Percentiles rank a stretch among this genome's conserved stretches.
Evolutionary conservation across 2,888 invertebrate genomes (phyloP).

Genomic region (Lasioglossum malachurum): DNA sequence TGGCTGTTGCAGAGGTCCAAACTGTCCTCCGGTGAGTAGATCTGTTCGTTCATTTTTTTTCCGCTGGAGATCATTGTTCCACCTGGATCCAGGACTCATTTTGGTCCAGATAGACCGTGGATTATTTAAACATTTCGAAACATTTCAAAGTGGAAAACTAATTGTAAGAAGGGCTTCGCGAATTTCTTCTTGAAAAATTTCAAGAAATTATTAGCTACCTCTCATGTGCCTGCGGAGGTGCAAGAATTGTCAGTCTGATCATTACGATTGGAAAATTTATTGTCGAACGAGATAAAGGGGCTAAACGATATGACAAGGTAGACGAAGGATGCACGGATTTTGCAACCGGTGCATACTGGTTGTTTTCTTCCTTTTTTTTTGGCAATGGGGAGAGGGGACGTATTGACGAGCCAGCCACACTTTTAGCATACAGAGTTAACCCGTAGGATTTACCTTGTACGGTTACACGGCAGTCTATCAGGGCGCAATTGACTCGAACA

Average conservation of each 20-base stretch:
- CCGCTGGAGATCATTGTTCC: neutral
- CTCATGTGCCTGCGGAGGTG: neutral
- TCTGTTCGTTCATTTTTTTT: neutral
- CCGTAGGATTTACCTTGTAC: slow-evolving; percentile 14
- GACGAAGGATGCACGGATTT: neutral
- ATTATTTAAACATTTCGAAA: too few species aligned
- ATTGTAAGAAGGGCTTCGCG: too few species aligned
- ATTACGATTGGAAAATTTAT: neutral
- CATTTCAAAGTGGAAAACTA: too few species aligned
- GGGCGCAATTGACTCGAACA: slow-evolving; percentile 31
- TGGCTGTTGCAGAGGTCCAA: slow-evolving; percentile 79
- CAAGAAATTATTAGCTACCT: neutral
- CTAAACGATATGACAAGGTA: neutral
- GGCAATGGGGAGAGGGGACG: neutral
- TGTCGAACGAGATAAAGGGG: neutral
- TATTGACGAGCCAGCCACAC: neutral
- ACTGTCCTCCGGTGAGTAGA: slow-evolving; percentile 76
- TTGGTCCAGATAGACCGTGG: too few species aligned
- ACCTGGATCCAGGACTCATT: neutral
- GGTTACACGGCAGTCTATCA: slow-evolving; percentile 11
- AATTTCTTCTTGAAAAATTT: neutral
- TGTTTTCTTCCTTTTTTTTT: neutral
- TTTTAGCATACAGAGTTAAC: slow-evolving; percentile 11
- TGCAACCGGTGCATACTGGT: neutral
- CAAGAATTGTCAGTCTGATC: neutral